Conservation (phyloP, 2,888 invertebrate genomes). For the Hemithea aestivaria region DNA sequence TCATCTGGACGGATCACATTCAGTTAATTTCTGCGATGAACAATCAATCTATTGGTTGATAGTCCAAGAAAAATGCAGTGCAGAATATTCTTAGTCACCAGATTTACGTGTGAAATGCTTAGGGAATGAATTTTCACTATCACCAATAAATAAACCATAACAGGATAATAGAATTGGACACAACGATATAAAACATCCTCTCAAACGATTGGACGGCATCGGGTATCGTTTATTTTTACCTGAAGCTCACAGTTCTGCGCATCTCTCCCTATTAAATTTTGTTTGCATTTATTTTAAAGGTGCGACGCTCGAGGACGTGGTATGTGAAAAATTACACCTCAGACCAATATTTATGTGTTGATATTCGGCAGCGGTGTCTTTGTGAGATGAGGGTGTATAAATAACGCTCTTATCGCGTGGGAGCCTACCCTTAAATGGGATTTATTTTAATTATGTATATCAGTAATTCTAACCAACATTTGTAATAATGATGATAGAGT, state of each 20-base stretch:
- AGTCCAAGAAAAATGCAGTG: too few species aligned
- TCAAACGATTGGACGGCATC: constrained; percentile 63
- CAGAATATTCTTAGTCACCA: too few species aligned
- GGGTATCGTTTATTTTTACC: constrained; percentile 74
- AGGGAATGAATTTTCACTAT: constrained; percentile 29
- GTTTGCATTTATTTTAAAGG: constrained; percentile 80
- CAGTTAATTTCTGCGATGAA: too few species aligned
- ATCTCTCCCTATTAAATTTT: constrained; percentile 80
- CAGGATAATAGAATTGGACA: constrained; percentile 35
- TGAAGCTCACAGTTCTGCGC: constrained; percentile 74
- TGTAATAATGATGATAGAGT: constrained; percentile 5
- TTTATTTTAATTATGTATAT: constrained; percentile 76
- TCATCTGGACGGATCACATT: too few species aligned
- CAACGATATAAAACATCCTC: constrained; percentile 60
- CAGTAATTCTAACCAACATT: constrained; percentile 48
- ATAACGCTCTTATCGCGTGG: constrained; percentile 79
- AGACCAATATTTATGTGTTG: constrained; percentile 78
- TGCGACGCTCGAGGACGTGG: constrained; percentile 77
- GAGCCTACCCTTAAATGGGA: constrained; percentile 76
- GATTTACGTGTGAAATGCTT: too few species aligned
- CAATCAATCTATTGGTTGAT: too few species aligned
- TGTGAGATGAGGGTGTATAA: constrained; percentile 77
- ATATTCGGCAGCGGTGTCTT: constrained; percentile 80
- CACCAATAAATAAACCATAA: constrained; percentile 33
- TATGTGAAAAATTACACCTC: constrained; percentile 80